Evolutionary conservation across 2,113 vertebrate species (phyloP).

Genomic region (Eulemur macaco): DNA sequence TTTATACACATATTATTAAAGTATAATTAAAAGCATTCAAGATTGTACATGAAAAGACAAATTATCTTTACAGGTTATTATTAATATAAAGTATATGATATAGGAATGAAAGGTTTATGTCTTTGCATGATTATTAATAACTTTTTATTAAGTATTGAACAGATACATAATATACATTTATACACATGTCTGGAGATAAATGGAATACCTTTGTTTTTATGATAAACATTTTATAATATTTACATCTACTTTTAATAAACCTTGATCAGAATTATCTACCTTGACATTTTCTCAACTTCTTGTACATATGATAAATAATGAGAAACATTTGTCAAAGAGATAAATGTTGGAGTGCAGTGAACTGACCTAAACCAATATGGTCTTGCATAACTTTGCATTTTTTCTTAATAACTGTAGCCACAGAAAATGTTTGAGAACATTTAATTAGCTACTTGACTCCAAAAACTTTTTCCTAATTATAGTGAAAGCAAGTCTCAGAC

Average conservation of each 20-base stretch:
- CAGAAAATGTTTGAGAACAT: background rate
- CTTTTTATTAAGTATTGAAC: background rate
- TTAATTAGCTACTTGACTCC: background rate
- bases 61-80: background rate
- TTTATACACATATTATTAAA: background rate
- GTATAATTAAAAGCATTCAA: background rate
- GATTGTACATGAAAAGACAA: background rate
- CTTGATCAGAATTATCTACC: background rate
- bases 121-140: background rate
- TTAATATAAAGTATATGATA: background rate
- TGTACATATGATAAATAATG: background rate
- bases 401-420: background rate
- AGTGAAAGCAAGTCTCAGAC: background rate
- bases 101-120: background rate
- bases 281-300: background rate
- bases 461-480: background rate
- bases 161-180: background rate
- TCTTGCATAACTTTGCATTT: background rate
- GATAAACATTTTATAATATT: background rate
- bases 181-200: background rate
- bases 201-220: background rate
- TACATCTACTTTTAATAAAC: background rate
- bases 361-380: background rate
- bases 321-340: background rate
- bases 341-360: background rate